Evolutionary conservation across 1,140 invertebrate species (phyloP).

Genomic region (Neodiprion pinetum): DNA sequence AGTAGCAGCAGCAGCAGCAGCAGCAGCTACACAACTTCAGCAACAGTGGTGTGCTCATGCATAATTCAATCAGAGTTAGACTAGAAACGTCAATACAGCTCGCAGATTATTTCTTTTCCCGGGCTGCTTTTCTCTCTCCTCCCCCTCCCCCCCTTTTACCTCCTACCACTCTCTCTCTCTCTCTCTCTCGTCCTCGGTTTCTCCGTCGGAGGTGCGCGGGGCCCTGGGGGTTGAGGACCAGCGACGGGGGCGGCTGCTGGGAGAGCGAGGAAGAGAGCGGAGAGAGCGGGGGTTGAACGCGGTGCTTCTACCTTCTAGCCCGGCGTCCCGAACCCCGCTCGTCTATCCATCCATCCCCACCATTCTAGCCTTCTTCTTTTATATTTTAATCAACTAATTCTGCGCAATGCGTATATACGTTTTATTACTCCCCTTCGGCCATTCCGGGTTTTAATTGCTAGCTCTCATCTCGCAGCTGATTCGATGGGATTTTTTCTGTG

Average conservation of each 20-base stretch:
- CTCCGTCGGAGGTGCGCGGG: slow-evolving; percentile 18
- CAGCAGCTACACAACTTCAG: not conserved
- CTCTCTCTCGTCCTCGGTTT: slow-evolving; percentile 30
- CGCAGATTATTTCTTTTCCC: slow-evolving; percentile 65
- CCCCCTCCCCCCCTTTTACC: slow-evolving; percentile 6
- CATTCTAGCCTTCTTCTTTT: slow-evolving; percentile 50
- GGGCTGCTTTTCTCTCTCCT: slow-evolving; percentile 55
- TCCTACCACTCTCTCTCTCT: not conserved
- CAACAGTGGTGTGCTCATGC: slow-evolving; percentile 61
- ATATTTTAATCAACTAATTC: slow-evolving; percentile 64
- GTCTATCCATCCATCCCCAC: slow-evolving; percentile 49
- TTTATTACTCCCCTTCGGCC: slow-evolving; percentile 59
- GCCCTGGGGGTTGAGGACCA: slow-evolving; percentile 23
- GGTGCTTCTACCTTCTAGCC: not conserved
- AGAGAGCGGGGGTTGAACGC: not conserved
- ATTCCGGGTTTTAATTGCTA: slow-evolving; percentile 61
- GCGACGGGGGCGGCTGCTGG: not conserved
- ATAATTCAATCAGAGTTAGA: slow-evolving; percentile 66
- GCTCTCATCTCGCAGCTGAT: slow-evolving; percentile 57
- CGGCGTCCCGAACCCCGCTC: slow-evolving; percentile 14
- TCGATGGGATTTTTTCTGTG: slow-evolving; percentile 58
- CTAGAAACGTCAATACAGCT: slow-evolving; percentile 65
- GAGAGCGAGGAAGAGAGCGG: slow-evolving; percentile 17
- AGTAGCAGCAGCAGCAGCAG: not conserved
- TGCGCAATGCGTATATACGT: slow-evolving; percentile 58